Evolutionary conservation across 2,113 vertebrate genomes (phyloP).

Genomic region (Otus sunia): DNA sequence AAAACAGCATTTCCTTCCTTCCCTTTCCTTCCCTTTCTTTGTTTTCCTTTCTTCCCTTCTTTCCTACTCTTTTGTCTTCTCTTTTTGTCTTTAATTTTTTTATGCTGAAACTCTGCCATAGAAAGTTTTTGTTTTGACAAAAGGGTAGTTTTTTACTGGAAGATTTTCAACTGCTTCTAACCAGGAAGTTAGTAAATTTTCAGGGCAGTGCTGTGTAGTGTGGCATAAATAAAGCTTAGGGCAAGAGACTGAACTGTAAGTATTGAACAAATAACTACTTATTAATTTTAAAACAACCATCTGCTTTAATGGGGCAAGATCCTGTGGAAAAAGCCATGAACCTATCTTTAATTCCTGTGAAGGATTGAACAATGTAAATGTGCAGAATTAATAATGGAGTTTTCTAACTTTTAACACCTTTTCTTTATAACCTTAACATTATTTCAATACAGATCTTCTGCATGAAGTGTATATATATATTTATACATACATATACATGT

Average conservation of each 20-base stretch:
- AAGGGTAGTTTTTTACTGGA: not conserved
- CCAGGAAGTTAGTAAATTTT: constrained; percentile 10
- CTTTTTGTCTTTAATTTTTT: not conserved
- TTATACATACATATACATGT: not conserved
- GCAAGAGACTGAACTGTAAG: not conserved
- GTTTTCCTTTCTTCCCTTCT: no score
- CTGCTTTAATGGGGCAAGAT: not conserved
- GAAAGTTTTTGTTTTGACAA: not conserved
- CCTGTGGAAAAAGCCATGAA: not conserved
- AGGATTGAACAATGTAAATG: not conserved
- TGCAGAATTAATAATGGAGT: not conserved
- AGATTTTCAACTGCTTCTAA: not conserved
- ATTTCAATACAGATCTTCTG: not conserved
- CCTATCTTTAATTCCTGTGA: not conserved
- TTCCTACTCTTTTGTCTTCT: not conserved
- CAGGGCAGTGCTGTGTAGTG: not conserved
- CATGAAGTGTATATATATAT: not conserved
- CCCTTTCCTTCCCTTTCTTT: no score
- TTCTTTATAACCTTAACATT: not conserved
- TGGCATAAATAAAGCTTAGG: constrained; percentile 32
- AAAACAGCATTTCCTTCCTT: not conserved
- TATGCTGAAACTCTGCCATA: not conserved
- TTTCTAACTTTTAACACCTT: not conserved
- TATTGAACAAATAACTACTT: constrained; percentile 29
- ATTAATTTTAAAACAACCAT: not conserved